Conservation (phyloP, 2,113 vertebrate genomes). For the Telmatochromis brichardi region DNA sequence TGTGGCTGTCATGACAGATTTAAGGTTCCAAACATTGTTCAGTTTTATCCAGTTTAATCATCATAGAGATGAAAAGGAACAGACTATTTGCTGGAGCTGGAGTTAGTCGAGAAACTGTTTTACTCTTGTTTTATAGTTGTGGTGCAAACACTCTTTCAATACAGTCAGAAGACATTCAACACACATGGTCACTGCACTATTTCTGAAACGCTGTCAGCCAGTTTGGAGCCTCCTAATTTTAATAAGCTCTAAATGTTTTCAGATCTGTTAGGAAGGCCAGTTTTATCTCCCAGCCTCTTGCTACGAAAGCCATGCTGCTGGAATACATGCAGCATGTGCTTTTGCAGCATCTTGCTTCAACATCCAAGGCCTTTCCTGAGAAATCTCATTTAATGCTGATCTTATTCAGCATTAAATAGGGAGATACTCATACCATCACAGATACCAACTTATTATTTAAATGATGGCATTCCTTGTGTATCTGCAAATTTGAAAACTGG, state of each 20-base stretch:
- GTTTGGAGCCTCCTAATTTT: neutral
- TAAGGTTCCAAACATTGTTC: neutral
- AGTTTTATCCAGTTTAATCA: neutral
- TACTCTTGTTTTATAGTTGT: neutral
- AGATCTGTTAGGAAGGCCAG: neutral
- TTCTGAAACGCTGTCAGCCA: neutral
- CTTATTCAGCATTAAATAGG: neutral
- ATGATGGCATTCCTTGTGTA: neutral
- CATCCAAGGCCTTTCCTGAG: neutral
- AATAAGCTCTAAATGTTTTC: neutral
- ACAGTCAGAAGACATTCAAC: neutral
- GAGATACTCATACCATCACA: neutral
- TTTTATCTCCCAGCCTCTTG: neutral
- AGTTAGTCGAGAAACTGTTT: too few relatives aligned
- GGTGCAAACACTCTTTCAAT: neutral
- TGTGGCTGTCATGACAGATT: neutral
- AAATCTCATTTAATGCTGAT: neutral
- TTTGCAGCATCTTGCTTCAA: neutral
- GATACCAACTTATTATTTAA: neutral
- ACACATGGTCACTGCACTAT: neutral
- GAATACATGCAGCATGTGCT: neutral
- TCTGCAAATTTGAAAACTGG: neutral
- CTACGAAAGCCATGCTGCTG: neutral
- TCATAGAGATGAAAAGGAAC: fast-evolving
- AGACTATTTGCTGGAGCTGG: neutral